These are phyloP conservation scores for Xestia sexstrigata DNA, from an alignment of 2,888 invertebrate species.

Conservation along the genomic window DNA sequence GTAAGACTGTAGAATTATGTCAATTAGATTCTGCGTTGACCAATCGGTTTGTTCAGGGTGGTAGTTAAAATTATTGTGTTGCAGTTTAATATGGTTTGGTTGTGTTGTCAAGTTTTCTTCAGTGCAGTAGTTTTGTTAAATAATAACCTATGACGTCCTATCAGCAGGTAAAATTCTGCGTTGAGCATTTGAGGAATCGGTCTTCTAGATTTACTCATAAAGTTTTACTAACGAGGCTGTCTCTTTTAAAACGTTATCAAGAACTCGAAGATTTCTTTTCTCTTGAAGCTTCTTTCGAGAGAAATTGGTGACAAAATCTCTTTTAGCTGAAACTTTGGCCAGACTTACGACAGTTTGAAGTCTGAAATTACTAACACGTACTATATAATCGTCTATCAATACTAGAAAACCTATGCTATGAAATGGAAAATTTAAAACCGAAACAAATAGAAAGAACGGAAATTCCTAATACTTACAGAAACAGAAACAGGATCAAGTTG, in stretches of 20 bases:
- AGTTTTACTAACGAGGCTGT: neutral
- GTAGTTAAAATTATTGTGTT: neutral
- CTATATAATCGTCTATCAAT: neutral
- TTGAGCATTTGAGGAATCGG: neutral
- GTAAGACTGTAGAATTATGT: slow-evolving; percentile 43
- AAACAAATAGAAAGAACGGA: slow-evolving; percentile 25
- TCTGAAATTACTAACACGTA: neutral
- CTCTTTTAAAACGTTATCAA: too few relatives aligned
- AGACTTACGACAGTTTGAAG: too few relatives aligned
- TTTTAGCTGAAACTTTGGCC: too few relatives aligned
- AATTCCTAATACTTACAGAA: slow-evolving; percentile 28
- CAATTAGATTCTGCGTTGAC: slow-evolving; percentile 34
- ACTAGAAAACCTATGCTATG: neutral
- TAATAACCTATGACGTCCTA: neutral
- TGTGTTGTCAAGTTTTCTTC: neutral
- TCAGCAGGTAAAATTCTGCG: neutral
- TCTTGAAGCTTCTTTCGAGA: neutral
- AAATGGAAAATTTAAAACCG: neutral
- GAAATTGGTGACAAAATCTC: too few relatives aligned
- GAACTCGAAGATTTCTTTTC: too few relatives aligned
- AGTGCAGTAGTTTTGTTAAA: neutral
- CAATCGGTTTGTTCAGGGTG: slow-evolving; percentile 2
- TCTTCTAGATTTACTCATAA: neutral
- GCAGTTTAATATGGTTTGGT: neutral
- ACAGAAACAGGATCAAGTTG: slow-evolving; percentile 53